These are phyloP conservation scores for Caranx ignobilis DNA, from an alignment of 2,113 vertebrate species.

Conservation along the genomic window DNA sequence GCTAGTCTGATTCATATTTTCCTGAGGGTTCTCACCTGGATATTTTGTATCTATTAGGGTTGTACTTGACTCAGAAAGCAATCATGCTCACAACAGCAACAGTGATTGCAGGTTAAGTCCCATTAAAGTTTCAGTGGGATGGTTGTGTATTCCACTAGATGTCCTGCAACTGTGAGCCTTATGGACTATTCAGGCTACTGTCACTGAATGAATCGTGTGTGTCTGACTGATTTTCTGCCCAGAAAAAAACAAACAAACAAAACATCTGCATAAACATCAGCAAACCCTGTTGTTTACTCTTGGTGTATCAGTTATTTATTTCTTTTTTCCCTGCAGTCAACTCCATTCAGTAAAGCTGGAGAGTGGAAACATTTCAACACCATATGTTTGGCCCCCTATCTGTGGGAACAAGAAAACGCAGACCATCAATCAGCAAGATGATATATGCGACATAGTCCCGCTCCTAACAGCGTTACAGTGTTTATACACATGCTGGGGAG, in stretches of 20 bases:
- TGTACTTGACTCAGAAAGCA: not conserved
- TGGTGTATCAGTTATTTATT: slow-evolving; percentile 6
- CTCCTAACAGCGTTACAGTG: not conserved
- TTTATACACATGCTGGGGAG: not conserved
- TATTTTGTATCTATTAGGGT: not conserved
- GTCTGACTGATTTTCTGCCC: slow-evolving; percentile 21
- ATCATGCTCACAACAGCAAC: not conserved
- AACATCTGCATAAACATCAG: slow-evolving; percentile 30
- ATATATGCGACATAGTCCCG: not conserved
- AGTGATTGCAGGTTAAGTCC: not conserved
- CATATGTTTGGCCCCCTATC: slow-evolving; percentile 8
- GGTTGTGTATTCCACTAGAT: not conserved
- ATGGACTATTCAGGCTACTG: slow-evolving; percentile 2
- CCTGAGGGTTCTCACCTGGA: slow-evolving; percentile 13
- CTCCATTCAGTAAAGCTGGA: not conserved
- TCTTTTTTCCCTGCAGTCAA: not conserved
- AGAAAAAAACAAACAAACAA: not conserved
- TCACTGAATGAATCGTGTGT: slow-evolving; percentile 17
- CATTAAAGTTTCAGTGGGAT: not conserved
- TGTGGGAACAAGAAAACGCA: not conserved
- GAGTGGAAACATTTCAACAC: slow-evolving; percentile 17
- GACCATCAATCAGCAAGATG: slow-evolving; percentile 11
- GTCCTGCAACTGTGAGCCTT: slow-evolving; percentile 41
- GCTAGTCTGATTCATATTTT: not conserved
- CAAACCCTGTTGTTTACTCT: slow-evolving; percentile 26